phyloP scores from a whole-genome alignment of 2,888 invertebrate species.

The Hanleya hanleyi region DNA sequence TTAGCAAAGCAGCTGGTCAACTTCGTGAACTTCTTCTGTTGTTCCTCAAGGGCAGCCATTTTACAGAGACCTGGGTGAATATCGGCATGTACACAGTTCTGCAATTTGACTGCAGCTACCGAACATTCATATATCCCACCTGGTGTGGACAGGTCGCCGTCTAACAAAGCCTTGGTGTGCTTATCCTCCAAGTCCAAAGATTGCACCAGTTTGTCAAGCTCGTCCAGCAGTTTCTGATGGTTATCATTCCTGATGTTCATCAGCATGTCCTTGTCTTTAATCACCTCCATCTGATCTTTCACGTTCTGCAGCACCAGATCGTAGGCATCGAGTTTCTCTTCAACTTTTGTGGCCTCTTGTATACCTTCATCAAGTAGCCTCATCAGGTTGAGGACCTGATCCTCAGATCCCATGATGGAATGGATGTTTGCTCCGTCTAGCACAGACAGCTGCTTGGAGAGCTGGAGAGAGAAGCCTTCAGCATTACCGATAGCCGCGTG shows the following conservation, averaged over 20 bases:
- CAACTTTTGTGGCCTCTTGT: slow-evolving; percentile 63
- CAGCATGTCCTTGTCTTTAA: slow-evolving; percentile 91
- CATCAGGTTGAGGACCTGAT: slow-evolving; percentile 82
- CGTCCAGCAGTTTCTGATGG: slow-evolving; percentile 85
- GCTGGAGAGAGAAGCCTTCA: slow-evolving; percentile 81
- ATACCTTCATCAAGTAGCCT: slow-evolving; percentile 85
- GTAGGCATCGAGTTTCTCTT: slow-evolving; percentile 82
- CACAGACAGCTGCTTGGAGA: slow-evolving; percentile 87
- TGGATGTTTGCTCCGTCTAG: slow-evolving; percentile 93
- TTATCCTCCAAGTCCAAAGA: slow-evolving; percentile 81
- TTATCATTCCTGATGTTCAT: slow-evolving; percentile 90
- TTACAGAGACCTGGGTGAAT: slow-evolving; percentile 70
- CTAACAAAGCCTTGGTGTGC: slow-evolving; percentile 81
- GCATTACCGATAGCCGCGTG: slow-evolving; percentile 93
- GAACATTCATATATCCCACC: slow-evolving; percentile 75
- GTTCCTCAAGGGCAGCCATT: slow-evolving; percentile 86
- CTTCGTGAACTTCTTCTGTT: slow-evolving; percentile 84
- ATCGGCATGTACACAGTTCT: slow-evolving; percentile 81
- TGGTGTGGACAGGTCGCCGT: slow-evolving; percentile 82
- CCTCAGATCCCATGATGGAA: slow-evolving; percentile 92
- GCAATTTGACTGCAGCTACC: slow-evolving; percentile 82
- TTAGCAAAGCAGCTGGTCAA: slow-evolving; percentile 86
- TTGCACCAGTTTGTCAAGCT: slow-evolving; percentile 83
- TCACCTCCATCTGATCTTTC: slow-evolving; percentile 90
- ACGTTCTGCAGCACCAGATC: slow-evolving; percentile 85